A percentile compares a stretch with the other conserved stretches of the same genome.
phyloP scores from a whole-genome alignment of 1,140 invertebrate genomes.

The Procambarus virginalis region DNA sequence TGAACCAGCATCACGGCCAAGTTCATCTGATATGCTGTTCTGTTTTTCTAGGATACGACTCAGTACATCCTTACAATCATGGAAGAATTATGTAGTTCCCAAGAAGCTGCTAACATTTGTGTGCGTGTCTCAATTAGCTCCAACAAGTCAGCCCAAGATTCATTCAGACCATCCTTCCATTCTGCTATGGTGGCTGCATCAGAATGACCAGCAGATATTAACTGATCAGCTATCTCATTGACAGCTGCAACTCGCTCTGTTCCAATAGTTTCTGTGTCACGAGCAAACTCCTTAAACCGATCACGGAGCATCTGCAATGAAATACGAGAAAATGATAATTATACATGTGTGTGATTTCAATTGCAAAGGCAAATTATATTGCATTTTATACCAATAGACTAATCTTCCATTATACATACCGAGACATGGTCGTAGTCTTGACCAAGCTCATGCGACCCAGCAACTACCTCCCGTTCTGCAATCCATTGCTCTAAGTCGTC shows the following conservation, averaged over 20 bases:
- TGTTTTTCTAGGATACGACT: slow-evolving; percentile 95
- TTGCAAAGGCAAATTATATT: slow-evolving; percentile 1
- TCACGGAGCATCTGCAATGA: slow-evolving; percentile 87
- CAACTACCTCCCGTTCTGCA: slow-evolving; percentile 96
- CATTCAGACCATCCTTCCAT: slow-evolving; percentile 99
- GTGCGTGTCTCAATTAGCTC: slow-evolving; percentile 98
- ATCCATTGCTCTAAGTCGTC: slow-evolving; percentile 99
- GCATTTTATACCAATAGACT: neutral
- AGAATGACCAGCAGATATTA: slow-evolving; percentile 95
- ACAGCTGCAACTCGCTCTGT: slow-evolving; percentile 94
- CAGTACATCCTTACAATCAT: slow-evolving; percentile 99
- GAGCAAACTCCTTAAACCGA: slow-evolving; percentile 96
- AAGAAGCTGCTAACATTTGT: slow-evolving; percentile 95
- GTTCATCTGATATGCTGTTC: slow-evolving; percentile 97
- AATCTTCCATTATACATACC: slow-evolving; percentile 74
- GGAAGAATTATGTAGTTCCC: slow-evolving; percentile 99
- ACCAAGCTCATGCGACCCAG: slow-evolving; percentile 97
- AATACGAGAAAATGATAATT: neutral
- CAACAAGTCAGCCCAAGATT: slow-evolving; percentile 98
- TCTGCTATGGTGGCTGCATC: slow-evolving; percentile 98
- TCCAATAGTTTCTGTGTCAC: slow-evolving; percentile 96
- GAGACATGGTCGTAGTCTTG: slow-evolving; percentile 99
- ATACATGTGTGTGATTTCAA: neutral
- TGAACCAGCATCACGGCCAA: slow-evolving; percentile 96
- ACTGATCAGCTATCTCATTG: slow-evolving; percentile 95